Evolutionary conservation across 30 jellyfish, hydroid and myxozoan genomes (phyloP), one percentile per base, ranked within the genome.

Genomic region (Cassiopea andromeda): DNA sequence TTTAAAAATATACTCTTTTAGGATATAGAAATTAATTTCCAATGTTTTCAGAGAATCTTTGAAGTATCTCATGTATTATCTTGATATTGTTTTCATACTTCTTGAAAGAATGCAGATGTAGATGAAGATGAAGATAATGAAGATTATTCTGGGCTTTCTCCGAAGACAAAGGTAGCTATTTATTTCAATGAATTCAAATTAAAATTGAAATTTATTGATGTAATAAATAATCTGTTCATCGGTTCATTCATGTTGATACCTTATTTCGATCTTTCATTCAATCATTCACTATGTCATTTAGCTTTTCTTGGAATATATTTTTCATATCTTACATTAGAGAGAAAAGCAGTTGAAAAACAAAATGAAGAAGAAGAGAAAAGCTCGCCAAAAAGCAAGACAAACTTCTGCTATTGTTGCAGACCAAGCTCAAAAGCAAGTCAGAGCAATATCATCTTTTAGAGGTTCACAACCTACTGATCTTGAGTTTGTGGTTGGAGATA

Each of bases 321-420:
- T 9, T 72, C 47, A 2, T 72, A 72, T 72, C 12, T 13, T 27
- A 38, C 2, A 14, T 49, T 50, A 91, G 97, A 79, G 97, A 46
- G 88, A 91, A 67, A 85, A 85, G 71, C 88, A 83, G 54, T 48
- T 91, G 83, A 91, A 83, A 77, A 91, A 91, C 57, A 83, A 89
- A 45, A 91, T 91, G 97, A 91, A 91, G 67, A 91, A 82, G 94
- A 85, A 86, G 80, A 69, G 93, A 71, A 73, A 91, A 68, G 90
- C 85, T 0, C 93, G 92, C 79, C 90, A 82, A 18, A 91, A 85
- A 73, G 77, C 58, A 44, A 89, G 94, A 45, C 78, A 68, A 45
- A 68, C 73, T 5, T 78, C 94, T 3, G 90, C 94, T 38, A 43
- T 66, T 7, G 86, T 87, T 12, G 54, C 78, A 7, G 90, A 87